These are phyloP conservation scores for Limonius californicus DNA, from an alignment of 1,140 invertebrate genomes.

Conservation along the genomic window DNA sequence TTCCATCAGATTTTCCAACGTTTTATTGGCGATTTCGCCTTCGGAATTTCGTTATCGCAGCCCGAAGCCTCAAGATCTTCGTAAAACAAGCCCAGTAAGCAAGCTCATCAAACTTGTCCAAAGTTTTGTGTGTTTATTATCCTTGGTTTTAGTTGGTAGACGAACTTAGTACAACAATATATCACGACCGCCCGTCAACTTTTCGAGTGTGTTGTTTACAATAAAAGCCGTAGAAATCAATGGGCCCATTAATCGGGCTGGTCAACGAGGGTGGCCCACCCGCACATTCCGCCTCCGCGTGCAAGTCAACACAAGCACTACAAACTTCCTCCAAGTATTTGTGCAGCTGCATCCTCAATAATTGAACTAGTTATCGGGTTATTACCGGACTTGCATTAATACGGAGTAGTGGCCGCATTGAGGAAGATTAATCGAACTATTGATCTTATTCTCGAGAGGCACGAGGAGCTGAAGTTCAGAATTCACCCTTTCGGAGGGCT, in stretches of 20 bases:
- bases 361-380: too few species aligned
- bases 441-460: too few species aligned
- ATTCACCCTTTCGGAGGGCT: too few species aligned
- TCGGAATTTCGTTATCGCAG: too few species aligned
- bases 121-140: slow-evolving; percentile 14
- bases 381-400: too few species aligned
- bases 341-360: background rate
- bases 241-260: slow-evolving; percentile 3
- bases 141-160: slow-evolving; percentile 9
- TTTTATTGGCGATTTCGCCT: too few species aligned
- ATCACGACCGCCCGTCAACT: slow-evolving; percentile 2
- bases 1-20: too few species aligned
- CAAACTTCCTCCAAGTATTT: background rate
- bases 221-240: slow-evolving; percentile 5
- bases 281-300: background rate
- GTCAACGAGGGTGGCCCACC: background rate
- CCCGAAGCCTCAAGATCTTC: background rate
- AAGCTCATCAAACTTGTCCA: slow-evolving; percentile 5
- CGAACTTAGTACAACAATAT: slow-evolving; percentile 4
- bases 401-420: too few species aligned
- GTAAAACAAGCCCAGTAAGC: slow-evolving; percentile 2
- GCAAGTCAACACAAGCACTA: background rate
- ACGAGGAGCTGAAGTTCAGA: too few species aligned
- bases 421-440: too few species aligned
- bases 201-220: slow-evolving; percentile 11